These are phyloP conservation scores for Poicephalus gulielmi DNA, from an alignment of 2,113 vertebrate species.

Conservation along the genomic window DNA sequence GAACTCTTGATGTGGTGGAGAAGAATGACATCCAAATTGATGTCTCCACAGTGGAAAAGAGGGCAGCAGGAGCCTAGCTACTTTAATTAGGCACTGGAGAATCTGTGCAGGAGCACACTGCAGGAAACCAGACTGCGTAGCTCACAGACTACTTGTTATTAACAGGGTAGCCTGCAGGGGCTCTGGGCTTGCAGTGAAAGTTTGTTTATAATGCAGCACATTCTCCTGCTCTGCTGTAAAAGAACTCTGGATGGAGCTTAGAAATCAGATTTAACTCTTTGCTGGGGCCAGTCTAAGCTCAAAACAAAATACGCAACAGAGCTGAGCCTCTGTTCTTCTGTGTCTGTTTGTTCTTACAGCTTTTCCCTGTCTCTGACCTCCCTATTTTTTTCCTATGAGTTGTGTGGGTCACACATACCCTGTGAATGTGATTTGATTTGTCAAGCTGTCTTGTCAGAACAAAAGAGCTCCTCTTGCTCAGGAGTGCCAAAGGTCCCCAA, in stretches of 20 bases:
- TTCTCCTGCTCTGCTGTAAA: background rate
- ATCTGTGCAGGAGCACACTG: background rate
- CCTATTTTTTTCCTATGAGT: background rate
- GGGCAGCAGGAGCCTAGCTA: conserved; percentile 22
- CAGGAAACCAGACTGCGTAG: background rate
- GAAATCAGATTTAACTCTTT: conserved; percentile 36
- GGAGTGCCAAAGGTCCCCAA: background rate
- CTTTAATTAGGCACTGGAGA: conserved; percentile 56
- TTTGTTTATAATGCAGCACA: conserved; percentile 48
- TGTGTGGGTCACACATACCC: background rate
- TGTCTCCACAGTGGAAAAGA: background rate
- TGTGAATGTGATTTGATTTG: background rate
- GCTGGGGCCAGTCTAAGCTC: background rate
- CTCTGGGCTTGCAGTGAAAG: background rate
- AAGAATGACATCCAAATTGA: conserved; percentile 43
- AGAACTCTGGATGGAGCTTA: background rate
- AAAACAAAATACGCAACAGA: background rate
- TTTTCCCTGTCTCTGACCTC: background rate
- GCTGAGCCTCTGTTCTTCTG: background rate
- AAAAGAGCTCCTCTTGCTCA: background rate
- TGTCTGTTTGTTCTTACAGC: background rate
- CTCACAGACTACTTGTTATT: conserved; percentile 21
- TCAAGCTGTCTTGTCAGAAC: background rate
- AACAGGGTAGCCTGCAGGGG: conserved; percentile 32
- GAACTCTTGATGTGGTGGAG: background rate